Evolutionary conservation across 2,797 vertebrate genomes (phyloP), one percentile per base, ranked within the genome.

Genomic region (Poeciliopsis gracilis): DNA sequence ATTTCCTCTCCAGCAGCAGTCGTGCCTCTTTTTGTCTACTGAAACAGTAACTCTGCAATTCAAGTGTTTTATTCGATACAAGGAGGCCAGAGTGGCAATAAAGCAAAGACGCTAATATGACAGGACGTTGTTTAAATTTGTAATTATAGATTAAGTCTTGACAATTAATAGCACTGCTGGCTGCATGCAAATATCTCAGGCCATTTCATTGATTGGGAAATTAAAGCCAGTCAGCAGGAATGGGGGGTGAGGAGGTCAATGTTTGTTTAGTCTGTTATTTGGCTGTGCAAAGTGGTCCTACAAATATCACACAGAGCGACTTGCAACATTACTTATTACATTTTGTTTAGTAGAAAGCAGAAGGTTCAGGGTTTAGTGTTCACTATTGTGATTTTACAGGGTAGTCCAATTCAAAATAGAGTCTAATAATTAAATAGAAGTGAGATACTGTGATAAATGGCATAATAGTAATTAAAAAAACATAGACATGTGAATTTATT

Each of bases 111-210:
- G 63, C 82, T 94, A 90, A 93, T 93, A 91, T 92, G 92, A 94
- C 92, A 93, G 92, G 88, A 93, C 88, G 86, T 82, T 84, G 82
- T 88, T 94, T 91, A 93, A 89, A 83, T 93, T 94, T 93, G 92
- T 94, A 95, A 96, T 96, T 94, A 95, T 86, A 88, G 90, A 90
- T 77, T 86, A 80, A 88, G 86, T 92, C 93, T 86, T 84, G 71
- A 84, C 88, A 92, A 91, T 91, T 92, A 90, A 94, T 90, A 89
- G 90, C 88, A 61, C 82, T 71, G 77, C 82, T 81, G 20, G 70
- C 78, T 77, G 77, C 66, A 25, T 76, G 86, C 76, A 88, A 91
- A 94, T 90, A 87, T 85, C 78, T 87, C 85, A 80, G 86, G 84
- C 83, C 77, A 80, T 92, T 93, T 87, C 80, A 92, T 91, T 86